A percentile compares a stretch with the other conserved stretches of the same genome.
phyloP scores from a whole-genome alignment of 2,888 invertebrate species.

The Mesoligia furuncula region DNA sequence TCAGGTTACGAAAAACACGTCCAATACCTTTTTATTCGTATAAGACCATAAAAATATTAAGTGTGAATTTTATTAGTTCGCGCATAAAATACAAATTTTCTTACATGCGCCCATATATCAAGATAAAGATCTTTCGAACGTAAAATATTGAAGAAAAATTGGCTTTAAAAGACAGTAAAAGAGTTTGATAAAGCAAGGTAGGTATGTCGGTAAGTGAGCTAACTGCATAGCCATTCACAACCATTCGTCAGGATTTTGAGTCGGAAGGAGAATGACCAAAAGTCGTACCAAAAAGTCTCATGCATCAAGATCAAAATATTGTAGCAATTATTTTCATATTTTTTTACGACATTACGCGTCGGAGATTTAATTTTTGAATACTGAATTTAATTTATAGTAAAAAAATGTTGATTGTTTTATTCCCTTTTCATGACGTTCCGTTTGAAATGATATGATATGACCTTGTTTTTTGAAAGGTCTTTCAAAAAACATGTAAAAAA shows the following conservation, averaged over 20 bases:
- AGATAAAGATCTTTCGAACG: slow-evolving; percentile 36
- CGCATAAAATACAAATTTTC: slow-evolving; percentile 45
- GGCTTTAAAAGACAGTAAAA: neutral
- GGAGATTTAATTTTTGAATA: no score
- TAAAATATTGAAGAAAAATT: slow-evolving; percentile 35
- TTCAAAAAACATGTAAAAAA: no score
- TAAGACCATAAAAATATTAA: slow-evolving; percentile 34
- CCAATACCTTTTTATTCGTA: neutral
- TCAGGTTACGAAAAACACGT: neutral
- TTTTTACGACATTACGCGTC: no score
- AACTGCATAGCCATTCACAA: neutral
- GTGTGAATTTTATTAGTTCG: slow-evolving; percentile 37
- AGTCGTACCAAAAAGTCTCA: no score
- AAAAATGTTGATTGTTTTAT: no score
- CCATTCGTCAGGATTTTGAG: neutral
- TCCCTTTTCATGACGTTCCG: no score
- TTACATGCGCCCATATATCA: slow-evolving; percentile 39
- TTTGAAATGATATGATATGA: no score
- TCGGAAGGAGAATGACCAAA: neutral
- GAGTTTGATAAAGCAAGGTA: neutral
- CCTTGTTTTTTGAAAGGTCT: no score
- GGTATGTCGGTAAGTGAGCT: neutral
- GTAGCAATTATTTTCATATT: no score
- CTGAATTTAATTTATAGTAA: no score
- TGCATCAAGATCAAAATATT: no score